A percentile compares a stretch with the other conserved stretches of the same genome.
phyloP scores from a whole-genome alignment of 2,888 invertebrate species.

The Cyclophora punctaria region DNA sequence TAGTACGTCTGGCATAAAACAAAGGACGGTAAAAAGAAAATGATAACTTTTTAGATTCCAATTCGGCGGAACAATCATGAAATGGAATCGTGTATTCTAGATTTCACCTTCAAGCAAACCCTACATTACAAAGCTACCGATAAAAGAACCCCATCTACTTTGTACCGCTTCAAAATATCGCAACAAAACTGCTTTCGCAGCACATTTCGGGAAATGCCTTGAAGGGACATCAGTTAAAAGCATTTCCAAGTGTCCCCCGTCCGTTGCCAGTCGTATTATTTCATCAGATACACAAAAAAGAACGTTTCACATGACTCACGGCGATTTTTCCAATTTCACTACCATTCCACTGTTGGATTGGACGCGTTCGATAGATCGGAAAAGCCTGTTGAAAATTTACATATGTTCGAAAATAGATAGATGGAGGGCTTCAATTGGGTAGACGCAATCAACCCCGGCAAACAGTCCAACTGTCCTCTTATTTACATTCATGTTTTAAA shows the following conservation, averaged over 20 bases:
- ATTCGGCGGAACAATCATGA: too few species aligned
- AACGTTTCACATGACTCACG: slow-evolving; percentile 34
- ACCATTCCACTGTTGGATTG: slow-evolving; percentile 58
- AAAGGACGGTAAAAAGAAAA: too few species aligned
- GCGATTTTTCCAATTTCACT: slow-evolving; percentile 62
- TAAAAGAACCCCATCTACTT: too few species aligned
- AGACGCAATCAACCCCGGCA: slow-evolving; percentile 59
- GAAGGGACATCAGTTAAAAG: slow-evolving; percentile 4
- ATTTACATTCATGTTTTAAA: slow-evolving; percentile 43
- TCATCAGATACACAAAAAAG: slow-evolving; percentile 12
- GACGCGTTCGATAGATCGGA: slow-evolving; percentile 59
- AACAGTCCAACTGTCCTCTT: slow-evolving; percentile 41
- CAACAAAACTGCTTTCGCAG: too few species aligned
- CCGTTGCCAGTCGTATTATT: slow-evolving; percentile 9
- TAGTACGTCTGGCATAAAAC: too few species aligned
- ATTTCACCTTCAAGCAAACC: too few species aligned
- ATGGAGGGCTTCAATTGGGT: slow-evolving; percentile 32
- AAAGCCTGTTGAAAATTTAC: slow-evolving; percentile 69
- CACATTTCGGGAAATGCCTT: too few species aligned
- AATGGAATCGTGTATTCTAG: too few species aligned
- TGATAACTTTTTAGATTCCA: too few species aligned
- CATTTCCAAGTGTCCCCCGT: slow-evolving; percentile 5
- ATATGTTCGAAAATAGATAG: slow-evolving; percentile 54
- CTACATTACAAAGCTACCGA: too few species aligned
- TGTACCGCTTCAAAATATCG: too few species aligned